Conservation (phyloP, 2,888 invertebrate genomes). For the Anoncus sp. region DNA sequence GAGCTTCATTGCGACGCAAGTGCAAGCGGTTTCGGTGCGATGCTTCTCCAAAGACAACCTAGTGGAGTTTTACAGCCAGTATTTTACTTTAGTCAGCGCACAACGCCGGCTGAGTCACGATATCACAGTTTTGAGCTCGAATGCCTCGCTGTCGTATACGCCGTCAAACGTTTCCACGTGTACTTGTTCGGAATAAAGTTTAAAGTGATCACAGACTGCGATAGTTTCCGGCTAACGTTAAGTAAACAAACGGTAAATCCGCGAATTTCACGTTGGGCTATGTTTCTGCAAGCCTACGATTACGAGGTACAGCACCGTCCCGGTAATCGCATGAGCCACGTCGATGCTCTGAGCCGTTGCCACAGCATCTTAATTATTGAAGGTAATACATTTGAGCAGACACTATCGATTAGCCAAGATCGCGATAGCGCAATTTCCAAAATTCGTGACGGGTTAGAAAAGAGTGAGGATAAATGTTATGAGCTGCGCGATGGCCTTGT, state of each 20-base stretch:
- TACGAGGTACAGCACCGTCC: constrained; percentile 58
- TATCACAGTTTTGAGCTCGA: constrained; percentile 75
- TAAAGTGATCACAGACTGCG: too few species aligned
- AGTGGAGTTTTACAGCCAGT: too few species aligned
- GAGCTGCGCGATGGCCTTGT: constrained; percentile 65
- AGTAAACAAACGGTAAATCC: constrained; percentile 63
- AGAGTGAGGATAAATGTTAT: constrained; percentile 59
- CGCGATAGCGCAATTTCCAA: constrained; percentile 53
- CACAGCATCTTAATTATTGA: constrained; percentile 56
- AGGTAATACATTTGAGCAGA: constrained; percentile 59
- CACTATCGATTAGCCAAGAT: constrained; percentile 58
- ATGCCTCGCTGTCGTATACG: too few species aligned
- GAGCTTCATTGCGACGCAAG: constrained; percentile 69
- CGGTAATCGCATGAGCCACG: constrained; percentile 61
- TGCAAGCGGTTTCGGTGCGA: constrained; percentile 56
- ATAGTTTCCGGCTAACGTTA: too few species aligned
- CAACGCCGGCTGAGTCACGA: constrained; percentile 66
- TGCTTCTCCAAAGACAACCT: constrained; percentile 56
- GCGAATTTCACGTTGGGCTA: constrained; percentile 62
- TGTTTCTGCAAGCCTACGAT: constrained; percentile 62
- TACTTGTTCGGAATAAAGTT: constrained; percentile 71
- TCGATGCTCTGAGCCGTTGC: constrained; percentile 61
- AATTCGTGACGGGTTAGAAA: constrained; percentile 58
- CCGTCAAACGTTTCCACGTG: constrained; percentile 67
- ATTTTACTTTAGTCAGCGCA: too few species aligned